phyloP scores from a whole-genome alignment of 2,888 invertebrate genomes.

The Cordilura impudica region DNA sequence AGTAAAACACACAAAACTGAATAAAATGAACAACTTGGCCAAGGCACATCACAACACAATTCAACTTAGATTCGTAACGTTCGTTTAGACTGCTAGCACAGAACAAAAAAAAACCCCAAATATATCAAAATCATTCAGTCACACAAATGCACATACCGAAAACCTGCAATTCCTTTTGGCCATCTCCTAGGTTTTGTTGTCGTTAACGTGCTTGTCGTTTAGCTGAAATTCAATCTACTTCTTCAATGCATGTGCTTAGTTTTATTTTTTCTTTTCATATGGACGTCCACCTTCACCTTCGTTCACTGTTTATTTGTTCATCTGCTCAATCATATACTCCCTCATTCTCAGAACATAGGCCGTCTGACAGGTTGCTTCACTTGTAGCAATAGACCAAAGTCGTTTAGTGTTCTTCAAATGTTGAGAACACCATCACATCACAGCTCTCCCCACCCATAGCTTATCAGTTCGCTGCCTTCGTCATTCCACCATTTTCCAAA shows the following conservation, averaged over 20 bases:
- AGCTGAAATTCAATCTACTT: conserved; percentile 68
- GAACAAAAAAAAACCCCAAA: conserved; percentile 8
- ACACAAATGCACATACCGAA: conserved; percentile 65
- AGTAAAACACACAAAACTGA: conserved; percentile 64
- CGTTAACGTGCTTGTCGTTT: conserved; percentile 73
- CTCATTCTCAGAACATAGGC: conserved; percentile 34
- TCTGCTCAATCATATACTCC: conserved; percentile 41
- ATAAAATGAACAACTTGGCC: conserved; percentile 27
- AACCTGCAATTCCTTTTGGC: conserved; percentile 75
- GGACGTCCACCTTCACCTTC: conserved; percentile 36
- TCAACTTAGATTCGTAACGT: conserved; percentile 32
- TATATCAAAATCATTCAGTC: background rate
- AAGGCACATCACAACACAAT: conserved; percentile 15
- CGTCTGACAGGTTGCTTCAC: conserved; percentile 42
- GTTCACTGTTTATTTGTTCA: conserved; percentile 33
- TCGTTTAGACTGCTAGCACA: conserved; percentile 30
- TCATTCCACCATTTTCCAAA: conserved; percentile 64
- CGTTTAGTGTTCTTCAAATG: conserved; percentile 50
- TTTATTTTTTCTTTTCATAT: conserved; percentile 34
- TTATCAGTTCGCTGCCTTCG: conserved; percentile 57
- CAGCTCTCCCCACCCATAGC: background rate
- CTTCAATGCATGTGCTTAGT: conserved; percentile 19
- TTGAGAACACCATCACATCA: conserved; percentile 12
- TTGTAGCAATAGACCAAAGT: conserved; percentile 38
- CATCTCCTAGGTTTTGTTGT: conserved; percentile 72